Conservation (phyloP, 2,888 invertebrate genomes). For the Sicus ferrugineus region DNA sequence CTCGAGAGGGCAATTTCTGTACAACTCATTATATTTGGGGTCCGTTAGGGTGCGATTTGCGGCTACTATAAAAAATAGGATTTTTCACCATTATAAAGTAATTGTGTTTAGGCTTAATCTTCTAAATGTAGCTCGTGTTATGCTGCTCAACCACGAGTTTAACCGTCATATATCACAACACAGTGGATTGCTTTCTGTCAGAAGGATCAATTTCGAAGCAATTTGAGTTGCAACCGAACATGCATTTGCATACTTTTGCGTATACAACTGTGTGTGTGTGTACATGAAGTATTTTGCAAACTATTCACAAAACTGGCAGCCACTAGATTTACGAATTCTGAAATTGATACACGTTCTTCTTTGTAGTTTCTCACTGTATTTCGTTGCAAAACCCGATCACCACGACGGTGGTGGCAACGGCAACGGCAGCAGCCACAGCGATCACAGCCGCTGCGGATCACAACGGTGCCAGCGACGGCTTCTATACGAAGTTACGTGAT, state of each 20-base stretch:
- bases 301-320: background rate
- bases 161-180: too few species aligned
- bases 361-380: conserved; percentile 1
- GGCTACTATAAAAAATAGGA: too few species aligned
- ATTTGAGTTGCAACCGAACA: background rate
- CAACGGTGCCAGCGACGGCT: conserved; percentile 34
- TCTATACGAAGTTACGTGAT: background rate
- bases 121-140: too few species aligned
- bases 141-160: too few species aligned
- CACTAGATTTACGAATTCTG: background rate
- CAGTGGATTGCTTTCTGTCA: too few species aligned
- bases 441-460: conserved; percentile 21
- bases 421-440: conserved; percentile 13
- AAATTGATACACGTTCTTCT: conserved; percentile 3
- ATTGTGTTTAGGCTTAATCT: too few species aligned
- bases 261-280: background rate
- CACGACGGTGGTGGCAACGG: conserved; percentile 7
- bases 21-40: too few species aligned
- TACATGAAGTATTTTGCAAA: background rate
- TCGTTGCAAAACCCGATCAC: conserved; percentile 18
- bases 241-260: background rate
- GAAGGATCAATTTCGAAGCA: too few species aligned
- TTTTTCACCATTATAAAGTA: too few species aligned
- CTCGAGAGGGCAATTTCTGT: too few species aligned
- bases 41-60: too few species aligned